Evolutionary conservation across 1,140 invertebrate species (phyloP), one percentile per base, ranked within the genome.

Genomic region (Tetraneura akinire): DNA sequence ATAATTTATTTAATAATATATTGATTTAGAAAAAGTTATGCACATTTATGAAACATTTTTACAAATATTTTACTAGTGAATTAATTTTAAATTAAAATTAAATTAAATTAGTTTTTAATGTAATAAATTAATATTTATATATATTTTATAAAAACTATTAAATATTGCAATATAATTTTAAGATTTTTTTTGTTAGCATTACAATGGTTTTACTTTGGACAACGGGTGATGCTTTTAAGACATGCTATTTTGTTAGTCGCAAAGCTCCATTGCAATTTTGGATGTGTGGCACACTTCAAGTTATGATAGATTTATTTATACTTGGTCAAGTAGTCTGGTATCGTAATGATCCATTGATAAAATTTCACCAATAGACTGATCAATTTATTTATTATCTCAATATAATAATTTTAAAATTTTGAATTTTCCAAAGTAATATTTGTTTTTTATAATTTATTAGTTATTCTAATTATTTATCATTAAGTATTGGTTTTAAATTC

Each of bases 191-290:
- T 89, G 91, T 84, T 86, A 94, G 92, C 86, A 87, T 94, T 81
- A 89, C 90, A 81, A 99, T 99, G 97, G 97, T 99, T 51, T 87
- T 94, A 23, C 95, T 99, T 91, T 99, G 98, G 98, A 95, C 95
- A 13, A 89, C 91, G 82, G 93, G 93, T 83, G 98, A 99, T 88
- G 87, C 97, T 57, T 99, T 98, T 86, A 99, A 99, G 88, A 99
- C 97, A 81, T 89, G 91, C 73, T 99, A 99, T 86, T 99, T 99
- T 87, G 89, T 98, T 80, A 85, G 96, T 76, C 89, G 95, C 83
- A 89, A 93, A 82, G 93, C 96, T 14, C 97, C 98, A 1, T 87
- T 93, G 45, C 98, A 99, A 86, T 99, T 99, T 87, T 94, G 92
- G 90, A 88, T 99, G 55, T 99, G 98, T 87, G 97, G 96, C 80